phyloP scores from a whole-genome alignment of 2,888 invertebrate genomes.

The Drosophila meridiana region DNA sequence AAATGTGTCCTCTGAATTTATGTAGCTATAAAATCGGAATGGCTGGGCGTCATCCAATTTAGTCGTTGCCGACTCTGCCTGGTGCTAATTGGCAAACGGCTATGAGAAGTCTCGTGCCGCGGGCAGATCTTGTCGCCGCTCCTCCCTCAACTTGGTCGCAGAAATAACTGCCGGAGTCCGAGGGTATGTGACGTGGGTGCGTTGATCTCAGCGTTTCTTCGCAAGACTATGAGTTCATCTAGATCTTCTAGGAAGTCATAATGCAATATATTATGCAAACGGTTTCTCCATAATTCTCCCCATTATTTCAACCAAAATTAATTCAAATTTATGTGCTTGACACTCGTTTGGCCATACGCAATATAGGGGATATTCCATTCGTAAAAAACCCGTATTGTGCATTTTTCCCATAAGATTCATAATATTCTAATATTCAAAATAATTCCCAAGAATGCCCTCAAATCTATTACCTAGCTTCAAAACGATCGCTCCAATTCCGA shows the following conservation, averaged over 20 bases:
- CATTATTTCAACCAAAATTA: conserved; percentile 55
- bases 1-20: conserved; percentile 64
- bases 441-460: background rate
- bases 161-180: conserved; percentile 42
- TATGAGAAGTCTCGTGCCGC: conserved; percentile 65
- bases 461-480: background rate
- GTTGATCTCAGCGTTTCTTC: conserved; percentile 65
- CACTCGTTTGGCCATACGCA: conserved; percentile 29
- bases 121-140: conserved; percentile 29
- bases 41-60: conserved; percentile 35
- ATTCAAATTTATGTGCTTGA: conserved; percentile 63
- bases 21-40: conserved; percentile 63
- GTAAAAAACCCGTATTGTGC: conserved; percentile 20
- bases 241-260: conserved; percentile 67
- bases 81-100: conserved; percentile 71
- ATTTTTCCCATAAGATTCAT: background rate
- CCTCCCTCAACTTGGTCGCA: conserved; percentile 9
- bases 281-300: conserved; percentile 32
- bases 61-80: conserved; percentile 30
- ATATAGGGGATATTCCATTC: conserved; percentile 26
- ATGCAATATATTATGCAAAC: conserved; percentile 73
- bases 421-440: background rate
- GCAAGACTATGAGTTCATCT: conserved; percentile 52
- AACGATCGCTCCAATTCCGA: conserved; percentile 48
- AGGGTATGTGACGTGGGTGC: conserved; percentile 66